A percentile compares a stretch with the other conserved stretches of the same genome.
These are phyloP conservation scores for Xestobium rufovillosum DNA, from an alignment of 2,888 invertebrate genomes.

Conservation along the genomic window DNA sequence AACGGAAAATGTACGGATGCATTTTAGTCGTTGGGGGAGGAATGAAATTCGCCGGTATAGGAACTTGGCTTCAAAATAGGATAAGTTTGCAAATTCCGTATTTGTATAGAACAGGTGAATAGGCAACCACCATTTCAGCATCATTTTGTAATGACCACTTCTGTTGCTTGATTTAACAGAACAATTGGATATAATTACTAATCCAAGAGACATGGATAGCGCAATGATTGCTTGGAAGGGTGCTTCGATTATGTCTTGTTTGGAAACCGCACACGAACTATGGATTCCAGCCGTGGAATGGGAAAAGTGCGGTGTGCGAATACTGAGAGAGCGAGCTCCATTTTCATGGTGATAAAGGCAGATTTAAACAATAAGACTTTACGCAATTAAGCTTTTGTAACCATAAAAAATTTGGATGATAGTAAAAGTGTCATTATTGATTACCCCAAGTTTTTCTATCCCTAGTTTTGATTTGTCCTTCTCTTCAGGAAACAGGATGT, in stretches of 20 bases:
- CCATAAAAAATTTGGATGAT: no score
- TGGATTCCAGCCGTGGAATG: slow-evolving; percentile 86
- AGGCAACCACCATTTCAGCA: no score
- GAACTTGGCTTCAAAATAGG: slow-evolving; percentile 82
- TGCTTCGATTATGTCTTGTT: slow-evolving; percentile 84
- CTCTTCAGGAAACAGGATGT: no score
- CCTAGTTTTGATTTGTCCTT: no score
- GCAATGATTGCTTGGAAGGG: slow-evolving; percentile 91
- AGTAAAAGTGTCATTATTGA: no score
- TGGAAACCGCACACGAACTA: slow-evolving; percentile 87
- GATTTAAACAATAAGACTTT: no score
- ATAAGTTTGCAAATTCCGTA: slow-evolving; percentile 78
- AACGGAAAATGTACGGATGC: slow-evolving; percentile 89
- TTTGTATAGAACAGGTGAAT: slow-evolving; percentile 58
- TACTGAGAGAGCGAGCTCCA: slow-evolving; percentile 84
- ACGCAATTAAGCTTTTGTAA: no score
- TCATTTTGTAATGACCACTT: no score
- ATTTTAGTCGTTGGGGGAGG: slow-evolving; percentile 89
- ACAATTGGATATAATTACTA: slow-evolving; percentile 81
- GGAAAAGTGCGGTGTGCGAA: slow-evolving; percentile 74
- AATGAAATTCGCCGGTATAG: slow-evolving; percentile 76
- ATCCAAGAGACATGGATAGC: slow-evolving; percentile 88
- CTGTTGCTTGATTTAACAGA: no score
- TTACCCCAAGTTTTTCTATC: no score
- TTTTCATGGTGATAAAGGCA: slow-evolving; percentile 65